These are phyloP conservation scores for Chromobotia macracanthus DNA, from an alignment of 2,797 vertebrate genomes.

Conservation along the genomic window DNA sequence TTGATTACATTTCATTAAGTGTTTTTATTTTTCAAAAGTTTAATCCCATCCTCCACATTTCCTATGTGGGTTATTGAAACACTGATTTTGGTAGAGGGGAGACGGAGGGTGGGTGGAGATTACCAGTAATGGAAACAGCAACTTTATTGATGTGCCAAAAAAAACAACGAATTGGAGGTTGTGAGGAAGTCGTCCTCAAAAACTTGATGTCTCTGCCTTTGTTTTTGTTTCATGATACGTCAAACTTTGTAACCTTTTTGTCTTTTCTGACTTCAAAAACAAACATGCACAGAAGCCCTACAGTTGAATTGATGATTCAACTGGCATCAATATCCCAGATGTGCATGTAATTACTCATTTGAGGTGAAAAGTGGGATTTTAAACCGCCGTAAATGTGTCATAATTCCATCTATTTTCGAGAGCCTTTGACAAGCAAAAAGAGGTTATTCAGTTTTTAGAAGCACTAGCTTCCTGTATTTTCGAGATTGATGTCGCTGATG, in stretches of 20 bases:
- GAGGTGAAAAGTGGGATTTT: constrained; percentile 17
- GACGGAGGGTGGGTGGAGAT: constrained; percentile 68
- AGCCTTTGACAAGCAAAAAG: constrained; percentile 39
- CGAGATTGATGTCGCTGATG: constrained; percentile 1
- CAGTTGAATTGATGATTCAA: constrained; percentile 16
- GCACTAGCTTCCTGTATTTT: constrained; percentile 18
- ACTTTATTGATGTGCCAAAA: constrained; percentile 62
- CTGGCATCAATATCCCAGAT: constrained; percentile 23
- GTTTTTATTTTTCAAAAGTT: constrained; percentile 50
- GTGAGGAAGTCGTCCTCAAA: constrained; percentile 2
- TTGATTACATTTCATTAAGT: constrained; percentile 61
- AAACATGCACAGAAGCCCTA: not conserved
- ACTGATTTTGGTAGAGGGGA: constrained; percentile 60
- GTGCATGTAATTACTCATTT: constrained; percentile 19
- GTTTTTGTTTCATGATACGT: constrained; percentile 1
- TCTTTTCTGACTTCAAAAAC: not conserved
- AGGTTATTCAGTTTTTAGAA: constrained; percentile 30
- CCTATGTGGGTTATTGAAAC: constrained; percentile 72
- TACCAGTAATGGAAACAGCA: constrained; percentile 64
- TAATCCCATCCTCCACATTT: constrained; percentile 78
- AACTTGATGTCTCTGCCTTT: not conserved
- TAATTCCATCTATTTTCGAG: constrained; percentile 43
- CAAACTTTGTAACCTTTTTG: constrained; percentile 15
- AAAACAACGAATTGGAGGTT: constrained; percentile 50
- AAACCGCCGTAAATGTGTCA: constrained; percentile 20